These are phyloP conservation scores for Drosophila pandora DNA, from an alignment of 1,140 invertebrate species.

Conservation along the genomic window DNA sequence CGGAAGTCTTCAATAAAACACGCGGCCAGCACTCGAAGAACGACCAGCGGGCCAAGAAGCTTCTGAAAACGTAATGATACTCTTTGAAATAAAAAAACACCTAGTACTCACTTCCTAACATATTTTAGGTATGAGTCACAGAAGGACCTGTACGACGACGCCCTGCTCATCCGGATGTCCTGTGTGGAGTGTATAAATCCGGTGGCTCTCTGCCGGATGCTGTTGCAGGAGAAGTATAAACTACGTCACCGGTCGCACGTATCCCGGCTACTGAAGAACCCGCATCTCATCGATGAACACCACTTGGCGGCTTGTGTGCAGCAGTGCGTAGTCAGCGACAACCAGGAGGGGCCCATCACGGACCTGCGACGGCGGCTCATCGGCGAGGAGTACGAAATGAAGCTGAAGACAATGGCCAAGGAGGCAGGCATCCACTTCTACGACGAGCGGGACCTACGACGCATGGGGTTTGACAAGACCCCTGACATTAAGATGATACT, in stretches of 20 bases:
- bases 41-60: slow-evolving; percentile 63
- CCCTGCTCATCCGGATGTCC: slow-evolving; percentile 86
- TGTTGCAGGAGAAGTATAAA: slow-evolving; percentile 87
- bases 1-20: slow-evolving; percentile 71
- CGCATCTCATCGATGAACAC: slow-evolving; percentile 87
- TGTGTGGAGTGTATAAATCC: slow-evolving; percentile 86
- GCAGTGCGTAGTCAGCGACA: slow-evolving; percentile 87
- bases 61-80: slow-evolving; percentile 54
- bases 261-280: slow-evolving; percentile 87
- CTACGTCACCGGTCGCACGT: slow-evolving; percentile 82
- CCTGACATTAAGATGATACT: slow-evolving; percentile 96
- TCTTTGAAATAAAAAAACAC: background rate
- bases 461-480: slow-evolving; percentile 96
- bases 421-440: slow-evolving; percentile 88
- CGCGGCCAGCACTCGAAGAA: slow-evolving; percentile 84
- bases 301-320: slow-evolving; percentile 88
- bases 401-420: slow-evolving; percentile 86
- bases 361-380: slow-evolving; percentile 89
- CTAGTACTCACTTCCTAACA: background rate
- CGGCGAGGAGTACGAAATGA: slow-evolving; percentile 90
- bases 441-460: slow-evolving; percentile 92
- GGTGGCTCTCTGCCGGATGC: slow-evolving; percentile 87
- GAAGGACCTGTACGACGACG: slow-evolving; percentile 73
- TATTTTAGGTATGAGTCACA: slow-evolving; percentile 57
- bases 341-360: slow-evolving; percentile 89